Conservation (phyloP, 1,140 invertebrate species). For the Cyclina sinensis region DNA sequence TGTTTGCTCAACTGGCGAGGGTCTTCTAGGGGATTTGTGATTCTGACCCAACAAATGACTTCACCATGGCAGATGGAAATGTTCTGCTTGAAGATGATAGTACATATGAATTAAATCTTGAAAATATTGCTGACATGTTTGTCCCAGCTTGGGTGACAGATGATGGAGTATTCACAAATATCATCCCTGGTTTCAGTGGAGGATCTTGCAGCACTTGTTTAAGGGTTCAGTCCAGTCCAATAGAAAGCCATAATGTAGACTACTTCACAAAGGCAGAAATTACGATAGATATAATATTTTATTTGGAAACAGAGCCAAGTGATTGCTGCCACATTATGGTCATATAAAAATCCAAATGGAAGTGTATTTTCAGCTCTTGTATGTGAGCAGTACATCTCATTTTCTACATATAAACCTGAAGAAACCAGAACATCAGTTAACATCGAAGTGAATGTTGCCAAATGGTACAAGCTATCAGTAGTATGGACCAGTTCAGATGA, state of each 20-base stretch:
- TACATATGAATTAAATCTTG: not conserved
- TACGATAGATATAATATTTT: conserved; percentile 69
- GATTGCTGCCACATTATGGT: conserved; percentile 57
- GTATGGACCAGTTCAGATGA: conserved; percentile 49
- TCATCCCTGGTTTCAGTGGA: not conserved
- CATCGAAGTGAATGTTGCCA: conserved; percentile 34
- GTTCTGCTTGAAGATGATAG: not conserved
- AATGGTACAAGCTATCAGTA: conserved; percentile 72
- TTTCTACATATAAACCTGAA: not conserved
- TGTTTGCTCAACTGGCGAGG: conserved; percentile 7
- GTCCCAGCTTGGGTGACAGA: conserved; percentile 22
- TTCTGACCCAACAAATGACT: conserved; percentile 43
- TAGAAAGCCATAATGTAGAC: conserved; percentile 26
- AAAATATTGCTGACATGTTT: conserved; percentile 27
- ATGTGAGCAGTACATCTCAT: not conserved
- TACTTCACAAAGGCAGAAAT: conserved; percentile 61
- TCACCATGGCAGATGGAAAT: conserved; percentile 21
- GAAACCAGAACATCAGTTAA: not conserved
- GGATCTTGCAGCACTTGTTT: conserved; percentile 56
- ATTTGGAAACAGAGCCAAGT: conserved; percentile 16
- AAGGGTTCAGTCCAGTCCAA: conserved; percentile 27
- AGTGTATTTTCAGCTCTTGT: conserved; percentile 40
- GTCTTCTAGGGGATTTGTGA: conserved; percentile 31
- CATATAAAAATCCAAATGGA: conserved; percentile 48
- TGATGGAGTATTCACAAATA: conserved; percentile 23